These are phyloP conservation scores for Chromis chromis DNA, from an alignment of 2,797 vertebrate species.

Conservation along the genomic window DNA sequence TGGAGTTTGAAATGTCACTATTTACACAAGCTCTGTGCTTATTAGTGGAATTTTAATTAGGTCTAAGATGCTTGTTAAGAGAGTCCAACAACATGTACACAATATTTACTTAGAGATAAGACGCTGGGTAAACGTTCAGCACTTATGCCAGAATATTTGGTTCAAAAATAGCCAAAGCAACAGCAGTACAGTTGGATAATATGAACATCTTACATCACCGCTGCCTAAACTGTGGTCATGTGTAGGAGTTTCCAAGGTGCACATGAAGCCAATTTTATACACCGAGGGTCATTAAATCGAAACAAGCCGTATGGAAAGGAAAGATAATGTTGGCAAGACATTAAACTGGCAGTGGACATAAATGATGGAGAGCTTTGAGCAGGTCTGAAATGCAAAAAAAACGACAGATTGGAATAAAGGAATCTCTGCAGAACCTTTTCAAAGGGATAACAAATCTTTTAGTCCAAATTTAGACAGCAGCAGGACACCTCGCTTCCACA, in stretches of 20 bases:
- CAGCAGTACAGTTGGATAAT: constrained; percentile 14
- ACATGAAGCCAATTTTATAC: constrained; percentile 42
- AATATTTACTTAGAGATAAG: neutral
- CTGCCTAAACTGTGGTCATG: constrained; percentile 45
- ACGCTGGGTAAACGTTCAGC: constrained; percentile 1
- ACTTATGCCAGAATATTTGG: constrained; percentile 11
- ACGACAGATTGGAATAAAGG: constrained; percentile 1
- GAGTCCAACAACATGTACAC: neutral
- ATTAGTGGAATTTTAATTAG: no score
- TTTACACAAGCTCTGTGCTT: no score
- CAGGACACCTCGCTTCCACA: constrained; percentile 1
- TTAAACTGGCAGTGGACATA: constrained; percentile 7
- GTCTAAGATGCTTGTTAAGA: neutral
- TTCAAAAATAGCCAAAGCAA: constrained; percentile 33
- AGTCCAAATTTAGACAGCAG: constrained; percentile 20
- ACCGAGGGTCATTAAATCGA: constrained; percentile 23
- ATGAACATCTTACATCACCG: constrained; percentile 53
- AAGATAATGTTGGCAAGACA: constrained; percentile 34
- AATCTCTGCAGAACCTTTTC: neutral
- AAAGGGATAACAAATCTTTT: neutral
- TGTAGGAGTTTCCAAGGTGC: constrained; percentile 57
- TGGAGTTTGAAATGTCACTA: no score
- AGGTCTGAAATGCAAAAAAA: neutral
- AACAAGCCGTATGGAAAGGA: constrained; percentile 16
- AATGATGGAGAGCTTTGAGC: neutral